phyloP scores from a whole-genome alignment of 2,113 vertebrate species.

The Tenebrosternarchus preto region DNA sequence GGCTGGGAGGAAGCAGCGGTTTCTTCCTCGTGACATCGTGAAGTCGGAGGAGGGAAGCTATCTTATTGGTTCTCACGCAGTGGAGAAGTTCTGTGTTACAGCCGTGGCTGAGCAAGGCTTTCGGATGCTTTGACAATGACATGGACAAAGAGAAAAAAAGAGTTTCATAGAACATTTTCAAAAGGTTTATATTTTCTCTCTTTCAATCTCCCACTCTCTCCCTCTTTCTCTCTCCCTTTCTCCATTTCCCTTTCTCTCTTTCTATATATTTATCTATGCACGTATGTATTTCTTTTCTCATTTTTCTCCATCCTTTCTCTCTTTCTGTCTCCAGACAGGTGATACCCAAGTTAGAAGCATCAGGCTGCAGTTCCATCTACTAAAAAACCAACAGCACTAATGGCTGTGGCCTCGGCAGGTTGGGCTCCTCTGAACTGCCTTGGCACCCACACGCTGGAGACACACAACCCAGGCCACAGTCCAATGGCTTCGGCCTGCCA shows the following conservation, averaged over 20 bases:
- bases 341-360: neutral
- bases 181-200: too few species aligned
- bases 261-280: too few species aligned
- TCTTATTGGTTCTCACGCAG: conserved; percentile 72
- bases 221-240: too few species aligned
- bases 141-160: neutral
- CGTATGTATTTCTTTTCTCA: too few species aligned
- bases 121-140: conserved; percentile 55
- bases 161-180: neutral
- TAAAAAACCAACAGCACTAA: too few species aligned
- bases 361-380: neutral
- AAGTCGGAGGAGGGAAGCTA: conserved; percentile 66
- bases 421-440: too few species aligned
- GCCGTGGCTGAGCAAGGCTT: conserved; percentile 71
- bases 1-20: conserved; percentile 8
- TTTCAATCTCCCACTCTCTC: too few species aligned
- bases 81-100: conserved; percentile 75
- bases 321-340: neutral
- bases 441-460: neutral
- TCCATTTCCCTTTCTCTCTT: too few species aligned
- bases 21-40: conserved; percentile 69
- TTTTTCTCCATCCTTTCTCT: neutral
- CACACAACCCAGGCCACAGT: neutral
- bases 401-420: too few species aligned
- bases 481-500: conserved; percentile 10